These are phyloP conservation scores for Galemys pyrenaicus DNA, from an alignment of 2,113 vertebrate species.

Conservation along the genomic window DNA sequence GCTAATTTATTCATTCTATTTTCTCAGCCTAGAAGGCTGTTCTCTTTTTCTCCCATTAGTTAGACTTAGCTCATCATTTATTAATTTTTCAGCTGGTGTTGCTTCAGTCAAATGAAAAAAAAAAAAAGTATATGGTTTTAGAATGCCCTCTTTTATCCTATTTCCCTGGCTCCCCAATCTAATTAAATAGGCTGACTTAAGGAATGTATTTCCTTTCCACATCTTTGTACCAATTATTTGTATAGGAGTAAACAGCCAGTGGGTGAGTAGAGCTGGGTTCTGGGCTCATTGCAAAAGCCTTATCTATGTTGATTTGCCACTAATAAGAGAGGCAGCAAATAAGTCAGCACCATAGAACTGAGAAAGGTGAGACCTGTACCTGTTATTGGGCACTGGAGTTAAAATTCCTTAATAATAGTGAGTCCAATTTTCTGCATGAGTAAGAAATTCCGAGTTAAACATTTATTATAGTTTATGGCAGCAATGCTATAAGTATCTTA, in stretches of 20 bases:
- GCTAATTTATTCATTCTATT: not conserved
- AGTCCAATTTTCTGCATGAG: not conserved
- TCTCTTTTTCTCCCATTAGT: not conserved
- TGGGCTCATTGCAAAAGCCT: not conserved
- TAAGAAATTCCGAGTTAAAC: not conserved
- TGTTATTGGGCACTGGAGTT: too few relatives aligned
- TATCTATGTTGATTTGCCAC: slow-evolving; percentile 7
- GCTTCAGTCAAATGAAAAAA: not conserved
- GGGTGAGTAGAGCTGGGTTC: not conserved
- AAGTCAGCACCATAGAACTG: not conserved
- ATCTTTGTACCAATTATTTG: not conserved
- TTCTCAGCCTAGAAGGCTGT: not conserved
- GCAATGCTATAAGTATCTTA: not conserved
- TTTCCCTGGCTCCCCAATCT: not conserved
- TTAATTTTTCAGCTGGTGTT: slow-evolving; percentile 45
- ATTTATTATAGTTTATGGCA: not conserved
- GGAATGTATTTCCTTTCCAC: not conserved
- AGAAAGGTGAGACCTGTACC: not conserved
- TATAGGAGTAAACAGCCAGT: not conserved
- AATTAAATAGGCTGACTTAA: not conserved
- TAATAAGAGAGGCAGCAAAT: not conserved
- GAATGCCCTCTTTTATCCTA: not conserved
- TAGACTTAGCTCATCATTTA: slow-evolving; percentile 39
- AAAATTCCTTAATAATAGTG: not conserved
- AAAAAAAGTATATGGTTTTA: not conserved